These are phyloP conservation scores for Nothocercus nigrocapillus DNA, from an alignment of 2,113 vertebrate genomes.

Conservation along the genomic window DNA sequence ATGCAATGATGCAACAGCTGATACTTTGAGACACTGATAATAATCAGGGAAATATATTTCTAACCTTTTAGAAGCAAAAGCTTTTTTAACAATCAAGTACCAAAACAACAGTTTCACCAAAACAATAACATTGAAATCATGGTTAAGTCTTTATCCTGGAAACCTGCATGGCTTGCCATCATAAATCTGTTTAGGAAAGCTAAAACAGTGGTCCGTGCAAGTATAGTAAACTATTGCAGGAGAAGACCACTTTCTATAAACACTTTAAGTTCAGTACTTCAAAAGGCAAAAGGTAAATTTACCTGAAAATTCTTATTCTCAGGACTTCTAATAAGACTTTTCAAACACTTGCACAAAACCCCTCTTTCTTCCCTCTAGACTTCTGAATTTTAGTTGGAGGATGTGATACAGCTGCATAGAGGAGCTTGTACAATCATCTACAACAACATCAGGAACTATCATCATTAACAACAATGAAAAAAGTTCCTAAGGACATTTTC, in stretches of 20 bases:
- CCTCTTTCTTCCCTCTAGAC: background rate
- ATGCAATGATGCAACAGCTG: background rate
- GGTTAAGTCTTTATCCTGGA: background rate
- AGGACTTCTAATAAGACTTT: background rate
- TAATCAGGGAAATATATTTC: background rate
- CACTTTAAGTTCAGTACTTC: background rate
- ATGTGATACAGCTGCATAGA: background rate
- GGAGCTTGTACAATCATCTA: background rate
- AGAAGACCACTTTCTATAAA: background rate
- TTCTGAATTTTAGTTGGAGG: background rate
- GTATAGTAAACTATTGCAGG: background rate
- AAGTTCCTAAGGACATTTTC: background rate
- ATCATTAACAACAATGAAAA: rapidly evolving
- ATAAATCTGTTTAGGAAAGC: background rate
- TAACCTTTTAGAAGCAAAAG: background rate
- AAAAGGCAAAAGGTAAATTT: background rate
- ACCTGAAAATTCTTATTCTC: background rate
- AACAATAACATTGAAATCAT: background rate
- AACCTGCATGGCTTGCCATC: background rate
- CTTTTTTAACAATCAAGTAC: background rate
- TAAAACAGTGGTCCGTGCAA: background rate
- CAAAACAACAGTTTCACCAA: background rate
- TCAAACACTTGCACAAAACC: background rate
- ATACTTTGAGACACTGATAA: background rate
- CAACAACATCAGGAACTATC: background rate